phyloP scores from a whole-genome alignment of 2,888 invertebrate species.

The Pandemis cinnamomeana region DNA sequence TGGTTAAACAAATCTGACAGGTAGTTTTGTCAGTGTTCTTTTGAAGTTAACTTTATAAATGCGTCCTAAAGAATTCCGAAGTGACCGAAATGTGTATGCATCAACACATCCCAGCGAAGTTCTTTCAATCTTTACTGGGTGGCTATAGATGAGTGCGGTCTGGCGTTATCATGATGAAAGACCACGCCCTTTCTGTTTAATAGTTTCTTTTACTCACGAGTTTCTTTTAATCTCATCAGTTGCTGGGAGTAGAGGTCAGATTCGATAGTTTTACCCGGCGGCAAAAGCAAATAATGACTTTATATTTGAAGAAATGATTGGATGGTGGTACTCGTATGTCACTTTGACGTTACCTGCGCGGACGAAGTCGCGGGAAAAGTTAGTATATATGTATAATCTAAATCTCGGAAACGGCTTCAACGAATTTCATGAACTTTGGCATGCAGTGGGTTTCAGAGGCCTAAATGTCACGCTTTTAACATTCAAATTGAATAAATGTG shows the following conservation, averaged over 20 bases:
- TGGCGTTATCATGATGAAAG: conserved; percentile 45
- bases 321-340: no score
- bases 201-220: conserved; percentile 22
- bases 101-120: conserved; percentile 39
- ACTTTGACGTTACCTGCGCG: no score
- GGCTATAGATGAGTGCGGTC: conserved; percentile 44
- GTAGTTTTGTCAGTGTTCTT: neutral
- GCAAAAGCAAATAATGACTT: conserved; percentile 36
- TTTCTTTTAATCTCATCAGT: conserved; percentile 48
- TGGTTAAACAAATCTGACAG: neutral
- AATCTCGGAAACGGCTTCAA: no score
- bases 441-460: no score
- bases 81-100: conserved; percentile 38
- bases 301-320: no score
- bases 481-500: no score
- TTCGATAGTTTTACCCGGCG: conserved; percentile 44
- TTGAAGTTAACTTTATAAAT: neutral
- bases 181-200: conserved; percentile 26
- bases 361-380: no score
- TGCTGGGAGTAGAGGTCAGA: conserved; percentile 45
- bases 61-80: conserved; percentile 3
- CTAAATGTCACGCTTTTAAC: no score
- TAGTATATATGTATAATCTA: no score
- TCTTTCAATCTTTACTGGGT: conserved; percentile 18
- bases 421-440: no score